These are phyloP conservation scores for Adoxophyes honmai DNA, from an alignment of 1,140 invertebrate species.

Conservation along the genomic window DNA sequence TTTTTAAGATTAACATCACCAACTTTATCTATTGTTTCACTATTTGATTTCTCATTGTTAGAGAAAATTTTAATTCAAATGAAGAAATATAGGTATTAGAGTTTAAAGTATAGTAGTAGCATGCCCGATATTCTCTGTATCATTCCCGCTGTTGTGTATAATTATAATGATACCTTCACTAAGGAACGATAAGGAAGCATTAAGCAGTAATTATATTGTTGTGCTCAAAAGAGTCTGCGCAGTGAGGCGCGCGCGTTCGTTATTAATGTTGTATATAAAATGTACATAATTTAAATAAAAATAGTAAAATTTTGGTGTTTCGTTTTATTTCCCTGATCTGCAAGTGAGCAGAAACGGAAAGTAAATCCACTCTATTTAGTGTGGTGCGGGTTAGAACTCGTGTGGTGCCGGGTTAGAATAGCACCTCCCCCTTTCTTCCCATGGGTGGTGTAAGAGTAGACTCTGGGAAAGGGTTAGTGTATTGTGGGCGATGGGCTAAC, in stretches of 20 bases:
- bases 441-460: too few species aligned
- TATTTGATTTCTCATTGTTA: too few species aligned
- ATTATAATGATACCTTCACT: slow-evolving; percentile 51
- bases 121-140: slow-evolving; percentile 46
- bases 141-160: slow-evolving; percentile 55
- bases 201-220: slow-evolving; percentile 20
- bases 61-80: too few species aligned
- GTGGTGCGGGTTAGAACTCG: too few species aligned
- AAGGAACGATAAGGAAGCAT: slow-evolving; percentile 33
- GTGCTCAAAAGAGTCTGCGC: slow-evolving; percentile 52
- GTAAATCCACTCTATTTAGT: too few species aligned
- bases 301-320: slow-evolving; percentile 45
- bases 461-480: too few species aligned
- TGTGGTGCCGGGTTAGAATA: too few species aligned
- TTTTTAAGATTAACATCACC: too few species aligned
- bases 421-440: too few species aligned
- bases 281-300: slow-evolving; percentile 70
- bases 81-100: not conserved
- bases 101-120: slow-evolving; percentile 35
- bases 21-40: too few species aligned
- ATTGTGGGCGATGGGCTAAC: too few species aligned
- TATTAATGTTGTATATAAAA: slow-evolving; percentile 68
- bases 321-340: slow-evolving; percentile 10
- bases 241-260: slow-evolving; percentile 38
- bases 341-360: too few species aligned